A percentile compares a stretch with the other conserved stretches of the same genome.
Evolutionary conservation across 2,888 invertebrate genomes (phyloP).

Genomic region (Dendrolimus pini): DNA sequence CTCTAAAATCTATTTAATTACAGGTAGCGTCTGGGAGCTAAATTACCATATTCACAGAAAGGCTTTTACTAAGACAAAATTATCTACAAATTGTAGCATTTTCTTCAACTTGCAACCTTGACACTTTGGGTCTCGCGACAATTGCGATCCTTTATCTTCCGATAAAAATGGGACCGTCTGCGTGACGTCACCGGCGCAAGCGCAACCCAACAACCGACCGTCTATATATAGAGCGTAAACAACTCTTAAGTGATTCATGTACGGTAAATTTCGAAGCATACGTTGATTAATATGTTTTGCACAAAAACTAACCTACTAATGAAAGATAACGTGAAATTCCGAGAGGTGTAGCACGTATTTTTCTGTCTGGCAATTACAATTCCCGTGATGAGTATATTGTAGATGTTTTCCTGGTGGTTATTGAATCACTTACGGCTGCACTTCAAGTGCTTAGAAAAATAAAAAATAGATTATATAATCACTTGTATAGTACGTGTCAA

Average conservation of each 20-base stretch:
- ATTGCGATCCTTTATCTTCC: conserved; percentile 42
- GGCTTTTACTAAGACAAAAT: too few species aligned
- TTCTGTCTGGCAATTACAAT: background rate
- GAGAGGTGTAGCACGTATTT: background rate
- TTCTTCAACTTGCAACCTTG: conserved; percentile 1
- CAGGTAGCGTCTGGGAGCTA: too few species aligned
- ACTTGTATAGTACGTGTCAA: too few species aligned
- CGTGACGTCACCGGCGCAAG: conserved; percentile 54
- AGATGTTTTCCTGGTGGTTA: too few species aligned
- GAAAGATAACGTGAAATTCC: background rate
- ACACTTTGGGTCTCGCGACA: conserved; percentile 28
- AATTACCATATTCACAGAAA: too few species aligned
- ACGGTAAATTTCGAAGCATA: conserved; percentile 7
- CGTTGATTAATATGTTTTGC: background rate
- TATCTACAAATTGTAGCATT: too few species aligned
- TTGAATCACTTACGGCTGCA: too few species aligned
- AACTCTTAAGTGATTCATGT: conserved; percentile 54
- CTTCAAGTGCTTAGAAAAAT: too few species aligned
- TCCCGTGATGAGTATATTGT: too few species aligned
- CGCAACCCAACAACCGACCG: conserved; percentile 43
- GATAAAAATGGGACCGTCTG: conserved; percentile 32
- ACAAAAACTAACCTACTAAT: background rate
- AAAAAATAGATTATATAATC: too few species aligned
- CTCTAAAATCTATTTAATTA: too few species aligned
- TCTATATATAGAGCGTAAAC: conserved; percentile 63